These are phyloP conservation scores for Drosophila punjabiensis DNA, from an alignment of 1,140 invertebrate species.

Conservation along the genomic window DNA sequence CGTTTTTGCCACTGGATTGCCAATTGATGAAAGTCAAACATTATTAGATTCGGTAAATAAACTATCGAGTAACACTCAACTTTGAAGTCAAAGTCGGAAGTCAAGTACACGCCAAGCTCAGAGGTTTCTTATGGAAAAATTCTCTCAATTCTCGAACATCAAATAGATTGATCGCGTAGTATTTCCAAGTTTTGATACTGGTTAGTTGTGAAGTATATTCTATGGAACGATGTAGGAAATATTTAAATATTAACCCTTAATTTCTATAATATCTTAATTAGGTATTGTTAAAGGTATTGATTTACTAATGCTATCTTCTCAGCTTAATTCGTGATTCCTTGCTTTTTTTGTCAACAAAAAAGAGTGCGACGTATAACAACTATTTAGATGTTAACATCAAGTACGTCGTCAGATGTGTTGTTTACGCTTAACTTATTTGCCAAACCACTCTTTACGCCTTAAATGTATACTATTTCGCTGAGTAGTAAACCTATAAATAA, in stretches of 20 bases:
- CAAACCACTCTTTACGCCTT: neutral
- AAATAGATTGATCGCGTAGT: conserved; percentile 22
- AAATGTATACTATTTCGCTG: conserved; percentile 9
- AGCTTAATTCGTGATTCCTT: neutral
- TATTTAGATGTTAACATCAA: neutral
- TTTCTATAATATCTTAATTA: too few species aligned
- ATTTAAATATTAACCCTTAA: too few species aligned
- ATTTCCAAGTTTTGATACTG: conserved; percentile 3
- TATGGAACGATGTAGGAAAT: neutral
- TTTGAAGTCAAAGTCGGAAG: conserved; percentile 44
- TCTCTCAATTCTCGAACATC: conserved; percentile 9
- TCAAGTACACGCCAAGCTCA: conserved; percentile 19
- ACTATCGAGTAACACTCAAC: conserved; percentile 12
- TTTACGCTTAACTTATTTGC: conserved; percentile 2
- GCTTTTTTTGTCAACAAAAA: neutral
- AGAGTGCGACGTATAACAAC: neutral
- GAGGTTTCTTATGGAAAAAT: conserved; percentile 4
- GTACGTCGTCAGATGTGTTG: neutral
- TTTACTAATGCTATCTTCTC: too few species aligned
- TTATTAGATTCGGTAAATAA: conserved; percentile 28
- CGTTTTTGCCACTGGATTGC: conserved; percentile 3
- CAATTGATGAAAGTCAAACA: conserved; percentile 35
- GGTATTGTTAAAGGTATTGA: too few species aligned
- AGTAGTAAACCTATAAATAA: conserved; percentile 17
- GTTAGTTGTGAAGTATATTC: neutral